A percentile compares a stretch with the other conserved stretches of the same genome.
Evolutionary conservation across 2,888 invertebrate genomes (phyloP).

Genomic region (Nephrotoma flavescens): DNA sequence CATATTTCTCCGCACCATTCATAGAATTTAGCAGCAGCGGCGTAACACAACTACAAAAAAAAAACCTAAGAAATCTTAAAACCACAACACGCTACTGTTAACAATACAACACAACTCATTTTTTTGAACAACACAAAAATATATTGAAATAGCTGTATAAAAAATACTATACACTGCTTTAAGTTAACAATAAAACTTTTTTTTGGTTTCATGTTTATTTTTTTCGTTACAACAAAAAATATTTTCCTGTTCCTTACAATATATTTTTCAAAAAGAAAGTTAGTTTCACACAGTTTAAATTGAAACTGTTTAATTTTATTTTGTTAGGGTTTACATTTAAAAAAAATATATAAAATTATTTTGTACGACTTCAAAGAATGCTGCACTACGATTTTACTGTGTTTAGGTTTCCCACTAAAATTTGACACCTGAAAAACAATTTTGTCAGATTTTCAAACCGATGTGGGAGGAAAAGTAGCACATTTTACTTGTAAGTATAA

Average conservation of each 20-base stretch:
- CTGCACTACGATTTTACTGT: neutral
- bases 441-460: too few relatives aligned
- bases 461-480: too few relatives aligned
- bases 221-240: neutral
- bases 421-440: neutral
- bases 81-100: neutral
- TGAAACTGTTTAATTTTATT: neutral
- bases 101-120: neutral
- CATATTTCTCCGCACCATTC: neutral
- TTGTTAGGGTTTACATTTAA: neutral
- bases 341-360: neutral
- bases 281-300: neutral
- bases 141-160: neutral
- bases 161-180: neutral
- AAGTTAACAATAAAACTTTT: neutral
- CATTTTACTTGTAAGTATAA: too few relatives aligned
- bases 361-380: neutral
- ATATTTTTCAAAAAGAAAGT: neutral
- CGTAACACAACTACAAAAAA: neutral
- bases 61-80: neutral
- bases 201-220: neutral
- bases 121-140: neutral
- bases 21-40: neutral
- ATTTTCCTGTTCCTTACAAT: neutral
- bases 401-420: neutral